Evolutionary conservation across 2,797 vertebrate species (phyloP).

Genomic region (Anolis apletophallus): DNA sequence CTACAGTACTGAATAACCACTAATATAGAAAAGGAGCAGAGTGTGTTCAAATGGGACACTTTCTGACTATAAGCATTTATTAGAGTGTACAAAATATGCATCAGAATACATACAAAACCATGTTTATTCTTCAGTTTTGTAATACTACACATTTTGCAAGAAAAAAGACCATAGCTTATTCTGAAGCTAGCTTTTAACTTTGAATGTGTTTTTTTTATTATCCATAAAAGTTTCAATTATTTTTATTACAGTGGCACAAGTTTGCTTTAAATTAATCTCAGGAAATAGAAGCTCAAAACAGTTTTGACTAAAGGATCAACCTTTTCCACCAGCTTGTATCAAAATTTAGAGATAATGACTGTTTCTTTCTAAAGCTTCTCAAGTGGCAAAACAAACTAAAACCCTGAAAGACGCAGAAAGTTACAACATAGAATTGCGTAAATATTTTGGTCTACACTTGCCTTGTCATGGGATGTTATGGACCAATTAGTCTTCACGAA

Average conservation of each 20-base stretch:
- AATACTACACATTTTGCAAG: slow-evolving; percentile 31
- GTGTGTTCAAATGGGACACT: slow-evolving; percentile 41
- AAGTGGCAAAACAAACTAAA: not conserved
- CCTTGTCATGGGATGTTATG: not conserved
- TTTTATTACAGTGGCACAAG: slow-evolving; percentile 67
- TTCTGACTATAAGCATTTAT: slow-evolving; percentile 51
- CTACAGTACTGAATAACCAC: slow-evolving; percentile 57
- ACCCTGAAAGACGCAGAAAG: slow-evolving; percentile 24
- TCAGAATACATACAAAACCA: slow-evolving; percentile 32
- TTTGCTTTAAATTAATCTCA: slow-evolving; percentile 64
- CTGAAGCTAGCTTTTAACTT: slow-evolving; percentile 63
- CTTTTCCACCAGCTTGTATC: slow-evolving; percentile 37
- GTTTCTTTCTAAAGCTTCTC: slow-evolving; percentile 8
- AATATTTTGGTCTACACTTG: slow-evolving; percentile 10
- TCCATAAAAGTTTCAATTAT: slow-evolving; percentile 69
- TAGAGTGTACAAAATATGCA: slow-evolving; percentile 50
- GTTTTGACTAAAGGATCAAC: slow-evolving; percentile 66
- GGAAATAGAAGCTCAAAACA: slow-evolving; percentile 39
- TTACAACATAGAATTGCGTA: not conserved
- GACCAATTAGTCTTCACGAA: slow-evolving; percentile 1
- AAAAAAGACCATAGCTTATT: slow-evolving; percentile 58
- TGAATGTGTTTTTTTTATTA: slow-evolving; percentile 59
- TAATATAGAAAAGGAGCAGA: slow-evolving; percentile 49
- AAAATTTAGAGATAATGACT: slow-evolving; percentile 43
- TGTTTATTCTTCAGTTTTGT: slow-evolving; percentile 51